Evolutionary conservation across 1,140 invertebrate species (phyloP), one percentile per base, ranked within the genome.

Genomic region (Drosophila orena): DNA sequence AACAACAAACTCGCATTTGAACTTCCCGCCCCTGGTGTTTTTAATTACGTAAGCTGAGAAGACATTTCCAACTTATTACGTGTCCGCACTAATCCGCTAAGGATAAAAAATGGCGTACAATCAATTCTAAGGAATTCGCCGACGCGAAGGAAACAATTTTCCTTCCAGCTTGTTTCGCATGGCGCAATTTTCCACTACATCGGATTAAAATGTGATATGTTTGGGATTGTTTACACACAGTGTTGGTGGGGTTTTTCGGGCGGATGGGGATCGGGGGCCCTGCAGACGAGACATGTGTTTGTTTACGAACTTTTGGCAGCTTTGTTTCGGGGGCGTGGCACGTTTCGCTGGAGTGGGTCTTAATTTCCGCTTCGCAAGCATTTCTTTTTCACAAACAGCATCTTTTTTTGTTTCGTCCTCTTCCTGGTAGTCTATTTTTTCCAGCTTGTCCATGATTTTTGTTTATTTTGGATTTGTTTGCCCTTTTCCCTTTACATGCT

Each of bases 191-290:
- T 89, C 85, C 79, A 89, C 85, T 90, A 89, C 84, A 89, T 90
- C 73, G 84, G 84, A 89, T 89, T 89, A 89, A 89, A 89, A 90
- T 89, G 84, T 89, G 84, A 89, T 89, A 90, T 89, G 84, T 89
- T 89, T 80, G 85, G 71, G 77, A 88, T 90, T 89, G 84, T 89
- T 90, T 89, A 89, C 84, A 83, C 76, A 76, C 66, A 81, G 50
- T 62, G 50, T 62, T 55, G 44, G 27, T 8, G 37, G 62, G 34
- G n/a, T 10, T 17, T 34, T 17, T 72, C 24, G 14, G 2, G 43
- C 60, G 34, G 47, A 20, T 11, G 4, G 53, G 15, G 24, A 24
- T 24, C 22, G 50, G 24, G 37, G 37, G 52, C 15, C 35, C 58
- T 54, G 61, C 70, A 79, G 76, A 72, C 68, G 74, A 81, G 81